Evolutionary conservation across 1,140 invertebrate genomes (phyloP), one percentile per base, ranked within the genome.

Genomic region (Belonocnema kinseyi): DNA sequence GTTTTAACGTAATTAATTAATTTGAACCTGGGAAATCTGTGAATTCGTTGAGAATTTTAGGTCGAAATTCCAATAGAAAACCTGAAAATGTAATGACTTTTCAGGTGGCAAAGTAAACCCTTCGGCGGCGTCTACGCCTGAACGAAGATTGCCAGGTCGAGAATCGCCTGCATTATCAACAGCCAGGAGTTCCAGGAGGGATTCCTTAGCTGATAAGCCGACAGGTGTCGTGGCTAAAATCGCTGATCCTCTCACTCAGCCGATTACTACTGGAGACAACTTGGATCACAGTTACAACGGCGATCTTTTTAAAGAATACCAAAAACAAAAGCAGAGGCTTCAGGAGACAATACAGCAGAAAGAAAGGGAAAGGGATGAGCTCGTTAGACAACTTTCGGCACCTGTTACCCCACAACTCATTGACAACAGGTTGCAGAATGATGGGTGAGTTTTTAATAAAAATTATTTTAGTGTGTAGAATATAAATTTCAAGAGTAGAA

Each of bases 221-320:
- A 85, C 86, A 6, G 91, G 80, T 83, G 72, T 89, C 0, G 78
- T 83, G 0, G 85, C 84, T 5, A 91, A 91, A 81, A 85, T 90
- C 56, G 77, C 91, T 50, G 92, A 92, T 83, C 85, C 89, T 7
- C 88, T 90, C n/a, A 79, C 73, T 54, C 75, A 78, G 14, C 66
- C 82, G 6, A 26, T 78, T 1, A 21, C 73, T 82, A 86, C 86
- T 70, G 87, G 86, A 21, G 88, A 91, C 2, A 88, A 85, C 71
- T 78, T 92, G 26, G 93, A 94, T 74, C 93, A 93, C 40, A 93
- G 93, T 85, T 94, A 93, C 82, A 92, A 93, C 80, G 93, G 95
- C 19, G 95, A 95, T 83, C 85, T 96, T 21, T 91, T 95, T 33
- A 95, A 95, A 78, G 95, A 96, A 84, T 95, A 94, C 83, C 95